Conservation (phyloP, 2,113 vertebrate genomes). For the Spea bombifrons region DNA sequence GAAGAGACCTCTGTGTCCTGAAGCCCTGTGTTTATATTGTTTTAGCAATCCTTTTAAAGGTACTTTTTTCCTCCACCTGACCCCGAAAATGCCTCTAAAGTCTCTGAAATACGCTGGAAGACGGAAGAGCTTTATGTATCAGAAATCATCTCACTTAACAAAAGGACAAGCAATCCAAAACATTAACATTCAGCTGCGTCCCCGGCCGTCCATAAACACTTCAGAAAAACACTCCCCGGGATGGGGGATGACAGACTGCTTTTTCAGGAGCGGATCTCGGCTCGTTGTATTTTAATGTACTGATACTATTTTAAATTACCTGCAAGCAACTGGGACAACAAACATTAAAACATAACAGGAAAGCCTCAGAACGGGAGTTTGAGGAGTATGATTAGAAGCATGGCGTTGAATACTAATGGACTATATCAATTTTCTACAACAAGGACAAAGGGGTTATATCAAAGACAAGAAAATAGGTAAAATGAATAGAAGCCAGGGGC, state of each 20-base stretch:
- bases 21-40: too few species aligned
- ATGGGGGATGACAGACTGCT: constrained; percentile 25
- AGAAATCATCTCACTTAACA: background rate
- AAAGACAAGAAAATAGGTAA: too few species aligned
- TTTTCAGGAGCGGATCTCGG: background rate
- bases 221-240: constrained; percentile 15
- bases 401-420: too few species aligned
- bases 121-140: background rate
- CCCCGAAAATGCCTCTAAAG: too few species aligned
- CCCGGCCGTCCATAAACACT: constrained; percentile 34
- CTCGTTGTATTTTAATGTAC: background rate
- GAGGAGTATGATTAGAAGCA: too few species aligned
- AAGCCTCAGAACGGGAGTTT: too few species aligned
- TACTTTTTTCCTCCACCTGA: too few species aligned
- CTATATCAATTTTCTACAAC: too few species aligned
- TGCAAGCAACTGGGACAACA: background rate
- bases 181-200: constrained; percentile 26
- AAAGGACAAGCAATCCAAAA: background rate
- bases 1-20: too few species aligned
- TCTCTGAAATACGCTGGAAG: background rate
- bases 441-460: too few species aligned
- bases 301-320: background rate
- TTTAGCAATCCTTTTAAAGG: too few species aligned
- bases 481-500: too few species aligned
- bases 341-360: background rate